phyloP scores from a whole-genome alignment of 1,140 invertebrate genomes.

The Monochamus saltuarius region DNA sequence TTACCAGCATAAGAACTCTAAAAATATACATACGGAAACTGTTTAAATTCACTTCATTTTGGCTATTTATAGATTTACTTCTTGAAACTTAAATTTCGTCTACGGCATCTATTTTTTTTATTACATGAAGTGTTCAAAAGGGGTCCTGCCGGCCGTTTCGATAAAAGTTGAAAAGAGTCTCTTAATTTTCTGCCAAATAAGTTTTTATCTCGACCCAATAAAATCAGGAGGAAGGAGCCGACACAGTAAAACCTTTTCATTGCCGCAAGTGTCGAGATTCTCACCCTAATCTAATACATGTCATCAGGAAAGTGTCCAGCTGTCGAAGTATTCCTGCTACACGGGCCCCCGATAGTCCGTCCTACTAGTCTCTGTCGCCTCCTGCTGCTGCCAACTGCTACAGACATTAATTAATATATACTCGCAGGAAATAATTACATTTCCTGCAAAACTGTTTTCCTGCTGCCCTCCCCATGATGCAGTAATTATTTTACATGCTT shows the following conservation, averaged over 20 bases:
- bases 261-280: slow-evolving; percentile 46
- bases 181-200: background rate
- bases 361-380: slow-evolving; percentile 44
- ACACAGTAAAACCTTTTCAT: slow-evolving; percentile 15
- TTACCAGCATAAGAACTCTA: too few relatives aligned
- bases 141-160: background rate
- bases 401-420: slow-evolving; percentile 54
- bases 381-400: slow-evolving; percentile 50
- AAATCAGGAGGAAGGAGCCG: background rate
- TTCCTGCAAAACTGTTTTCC: slow-evolving; percentile 43
- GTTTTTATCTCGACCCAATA: background rate
- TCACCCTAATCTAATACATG: slow-evolving; percentile 52
- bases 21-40: too few relatives aligned
- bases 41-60: too few relatives aligned
- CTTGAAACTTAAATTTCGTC: too few relatives aligned
- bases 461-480: slow-evolving; percentile 28
- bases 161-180: background rate
- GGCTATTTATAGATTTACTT: too few relatives aligned
- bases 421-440: slow-evolving; percentile 49
- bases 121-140: too few relatives aligned
- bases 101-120: too few relatives aligned
- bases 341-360: slow-evolving; percentile 22
- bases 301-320: slow-evolving; percentile 52
- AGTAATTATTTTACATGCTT: slow-evolving; percentile 48
- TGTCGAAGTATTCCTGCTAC: slow-evolving; percentile 40